phyloP scores from a whole-genome alignment of 2,797 vertebrate species.

The Meda fulgida region DNA sequence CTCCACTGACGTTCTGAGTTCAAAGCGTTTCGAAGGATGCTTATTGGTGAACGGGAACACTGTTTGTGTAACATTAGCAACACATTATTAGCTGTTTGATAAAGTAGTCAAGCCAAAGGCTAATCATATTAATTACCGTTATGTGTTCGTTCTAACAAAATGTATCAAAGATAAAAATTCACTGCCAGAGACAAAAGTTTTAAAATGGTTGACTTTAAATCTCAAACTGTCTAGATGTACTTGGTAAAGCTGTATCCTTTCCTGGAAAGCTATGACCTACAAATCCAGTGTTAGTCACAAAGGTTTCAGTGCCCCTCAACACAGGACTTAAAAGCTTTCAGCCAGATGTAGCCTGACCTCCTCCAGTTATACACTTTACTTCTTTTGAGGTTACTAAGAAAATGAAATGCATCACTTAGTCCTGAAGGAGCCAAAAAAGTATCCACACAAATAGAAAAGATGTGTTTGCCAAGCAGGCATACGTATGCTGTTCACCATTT shows the following conservation, averaged over 20 bases:
- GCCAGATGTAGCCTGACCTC: not conserved
- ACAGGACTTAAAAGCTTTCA: slow-evolving; percentile 35
- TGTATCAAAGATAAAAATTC: not conserved
- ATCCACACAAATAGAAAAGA: not conserved
- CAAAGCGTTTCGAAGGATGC: too few species aligned
- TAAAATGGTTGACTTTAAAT: not conserved
- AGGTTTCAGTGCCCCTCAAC: slow-evolving; percentile 16
- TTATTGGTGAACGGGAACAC: too few species aligned
- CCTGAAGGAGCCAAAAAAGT: not conserved
- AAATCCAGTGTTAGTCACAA: not conserved
- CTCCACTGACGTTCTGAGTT: too few species aligned
- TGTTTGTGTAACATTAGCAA: too few species aligned
- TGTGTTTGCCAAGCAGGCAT: slow-evolving; percentile 3
- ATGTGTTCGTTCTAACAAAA: too few species aligned
- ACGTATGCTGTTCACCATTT: not conserved
- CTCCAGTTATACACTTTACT: not conserved
- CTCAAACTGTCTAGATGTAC: not conserved
- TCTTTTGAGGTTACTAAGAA: slow-evolving; percentile 24
- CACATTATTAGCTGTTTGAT: too few species aligned
- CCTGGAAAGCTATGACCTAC: not conserved
- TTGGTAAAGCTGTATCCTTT: not conserved
- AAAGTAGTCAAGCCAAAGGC: too few species aligned
- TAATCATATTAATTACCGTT: too few species aligned
- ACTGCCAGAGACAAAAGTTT: not conserved
- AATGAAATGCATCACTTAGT: slow-evolving; percentile 15